Conservation (phyloP, 2,113 vertebrate genomes). For the Chelonoidis abingdonii region DNA sequence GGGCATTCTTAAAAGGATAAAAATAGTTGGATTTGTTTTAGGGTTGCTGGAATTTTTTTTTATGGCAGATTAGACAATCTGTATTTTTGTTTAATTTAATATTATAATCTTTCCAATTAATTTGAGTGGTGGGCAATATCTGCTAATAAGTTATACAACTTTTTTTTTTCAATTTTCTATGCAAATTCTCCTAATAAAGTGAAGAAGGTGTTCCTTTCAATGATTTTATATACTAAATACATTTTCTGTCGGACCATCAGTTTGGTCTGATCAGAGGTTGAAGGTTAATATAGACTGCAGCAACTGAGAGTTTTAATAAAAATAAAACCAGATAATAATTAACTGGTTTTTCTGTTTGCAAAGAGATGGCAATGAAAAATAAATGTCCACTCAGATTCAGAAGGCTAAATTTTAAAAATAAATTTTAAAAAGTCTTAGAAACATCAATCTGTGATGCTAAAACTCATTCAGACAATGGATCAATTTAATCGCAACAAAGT, state of each 20-base stretch:
- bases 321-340: background rate
- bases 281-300: background rate
- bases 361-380: background rate
- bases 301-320: background rate
- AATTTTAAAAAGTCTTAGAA: background rate
- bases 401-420: background rate
- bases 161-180: background rate
- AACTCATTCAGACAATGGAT: background rate
- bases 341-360: background rate
- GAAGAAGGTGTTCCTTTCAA: background rate
- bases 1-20: background rate
- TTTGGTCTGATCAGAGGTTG: background rate
- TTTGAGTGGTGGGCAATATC: slow-evolving; percentile 8
- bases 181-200: background rate
- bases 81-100: background rate
- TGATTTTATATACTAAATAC: background rate
- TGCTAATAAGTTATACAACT: slow-evolving; percentile 40
- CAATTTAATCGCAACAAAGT: background rate
- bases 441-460: fast-evolving
- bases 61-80: background rate
- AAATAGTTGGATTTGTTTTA: background rate
- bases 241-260: background rate
- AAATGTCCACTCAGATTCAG: background rate
- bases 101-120: background rate
- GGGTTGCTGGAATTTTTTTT: background rate